phyloP scores from a whole-genome alignment of 2,797 vertebrate species.

The Peromyscus eremicus region DNA sequence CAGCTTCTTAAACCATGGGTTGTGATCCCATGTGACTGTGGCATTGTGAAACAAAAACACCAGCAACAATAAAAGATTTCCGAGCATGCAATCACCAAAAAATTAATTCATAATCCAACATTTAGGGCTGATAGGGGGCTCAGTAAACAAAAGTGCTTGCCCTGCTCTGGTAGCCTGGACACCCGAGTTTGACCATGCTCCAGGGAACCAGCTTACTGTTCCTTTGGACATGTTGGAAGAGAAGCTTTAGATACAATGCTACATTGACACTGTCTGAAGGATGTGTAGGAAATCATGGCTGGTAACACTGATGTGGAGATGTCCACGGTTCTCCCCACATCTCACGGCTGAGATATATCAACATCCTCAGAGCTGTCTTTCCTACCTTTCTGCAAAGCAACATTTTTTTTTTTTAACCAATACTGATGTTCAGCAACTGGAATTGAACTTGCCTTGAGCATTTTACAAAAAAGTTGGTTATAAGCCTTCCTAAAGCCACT shows the following conservation, averaged over 20 bases:
- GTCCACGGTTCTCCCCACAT: not conserved
- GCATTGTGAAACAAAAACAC: not conserved
- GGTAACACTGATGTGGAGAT: fast-evolving
- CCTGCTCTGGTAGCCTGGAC: not conserved
- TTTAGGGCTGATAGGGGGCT: not conserved
- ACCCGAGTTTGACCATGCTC: not conserved
- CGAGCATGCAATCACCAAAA: not conserved
- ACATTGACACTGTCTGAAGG: not conserved
- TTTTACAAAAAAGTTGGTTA: not conserved
- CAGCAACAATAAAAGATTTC: not conserved
- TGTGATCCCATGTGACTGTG: not conserved
- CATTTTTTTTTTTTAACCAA: not conserved
- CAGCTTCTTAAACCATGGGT: not conserved
- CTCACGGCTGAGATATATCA: not conserved
- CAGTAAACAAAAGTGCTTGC: not conserved
- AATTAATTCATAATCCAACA: not conserved
- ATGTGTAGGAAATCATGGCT: not conserved
- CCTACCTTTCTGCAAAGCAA: not conserved
- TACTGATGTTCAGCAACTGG: not conserved
- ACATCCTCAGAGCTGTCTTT: not conserved
- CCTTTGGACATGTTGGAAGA: not conserved
- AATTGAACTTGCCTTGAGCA: not conserved
- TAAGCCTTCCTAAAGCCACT: constrained; percentile 31
- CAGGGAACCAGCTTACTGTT: not conserved
- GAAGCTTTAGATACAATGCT: not conserved